Percentiles rank a stretch among this genome's conserved stretches.
Conservation (phyloP, 2,113 vertebrate genomes). For the Pygoscelis adeliae region DNA sequence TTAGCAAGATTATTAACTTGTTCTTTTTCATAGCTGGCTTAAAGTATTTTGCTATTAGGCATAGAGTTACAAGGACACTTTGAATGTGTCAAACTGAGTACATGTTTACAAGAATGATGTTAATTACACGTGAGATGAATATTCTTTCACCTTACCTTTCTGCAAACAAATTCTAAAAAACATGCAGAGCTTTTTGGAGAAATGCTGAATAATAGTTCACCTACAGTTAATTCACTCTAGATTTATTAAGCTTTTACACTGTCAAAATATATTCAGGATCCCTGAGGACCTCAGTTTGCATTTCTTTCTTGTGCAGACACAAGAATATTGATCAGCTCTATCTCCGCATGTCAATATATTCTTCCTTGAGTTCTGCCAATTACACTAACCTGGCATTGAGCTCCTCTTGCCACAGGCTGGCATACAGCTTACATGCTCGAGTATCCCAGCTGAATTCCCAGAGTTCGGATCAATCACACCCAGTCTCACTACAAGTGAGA, state of each 20-base stretch:
- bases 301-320: constrained; percentile 20
- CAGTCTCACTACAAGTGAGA: background rate
- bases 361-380: background rate
- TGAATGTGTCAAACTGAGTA: background rate
- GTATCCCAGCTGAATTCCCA: background rate
- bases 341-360: background rate
- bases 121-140: constrained; percentile 1
- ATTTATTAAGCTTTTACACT: constrained; percentile 22
- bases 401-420: background rate
- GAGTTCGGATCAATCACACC: constrained; percentile 40
- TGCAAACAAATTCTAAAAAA: background rate
- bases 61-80: background rate
- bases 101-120: constrained; percentile 5
- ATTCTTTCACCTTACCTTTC: background rate
- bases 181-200: background rate
- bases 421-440: background rate
- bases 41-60: constrained; percentile 33
- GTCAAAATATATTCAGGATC: background rate
- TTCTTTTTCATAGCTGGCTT: constrained; percentile 15
- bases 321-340: background rate
- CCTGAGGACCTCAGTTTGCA: background rate
- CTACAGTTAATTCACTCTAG: background rate
- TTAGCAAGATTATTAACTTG: constrained; percentile 31
- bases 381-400: background rate
- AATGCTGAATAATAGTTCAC: background rate